Evolutionary conservation across 2,888 invertebrate species (phyloP), one percentile per base, ranked within the genome.

Genomic region (Plebejus argus): DNA sequence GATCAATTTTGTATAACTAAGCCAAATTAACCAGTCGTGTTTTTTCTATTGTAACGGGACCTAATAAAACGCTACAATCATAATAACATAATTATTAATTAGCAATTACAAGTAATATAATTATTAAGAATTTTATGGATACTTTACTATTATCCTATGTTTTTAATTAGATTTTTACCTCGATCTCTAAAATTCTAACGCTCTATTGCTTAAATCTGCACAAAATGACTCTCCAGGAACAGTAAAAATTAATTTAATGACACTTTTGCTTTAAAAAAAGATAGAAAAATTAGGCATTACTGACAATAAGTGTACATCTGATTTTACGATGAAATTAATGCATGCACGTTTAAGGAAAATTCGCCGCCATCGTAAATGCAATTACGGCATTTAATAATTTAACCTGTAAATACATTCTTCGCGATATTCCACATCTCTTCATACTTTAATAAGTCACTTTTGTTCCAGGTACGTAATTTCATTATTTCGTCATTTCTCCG

Each of bases 381-480:
- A 66, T 66, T 28, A 66, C 15, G 28, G 66, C 66, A 66, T 66
- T 28, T 66, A 66, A 66, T 61, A 8, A 61, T 28, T 72, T 45
- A 72, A 72, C 72, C 39, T 72, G 72, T 71, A 71, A 35, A 71
- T 45, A 71, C 45, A 72, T 45, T 20, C 39, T 20, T 72, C 39
- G 71, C 45, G 2, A 72, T 72, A 72, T 72, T 72, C 23, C 72
- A 71, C 35, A 33, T 66, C 66, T 66, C 66, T 66, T 71, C 39
- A n/a, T 71, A 39, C 39, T 71, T 71, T 72, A 45, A 72, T 72
- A 39, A 45, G 35, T 45, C 72, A 72, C 45, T 45, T 72, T 72
- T 72, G 72, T 72, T 72, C 45, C 72, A 72, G 72, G 72, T 72
- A 72, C 5, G 72, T 72, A 45, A 45, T 71, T 72, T 72, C 71